These are phyloP conservation scores for Cercopithecus petaurista DNA, from an alignment of 2,797 vertebrate species.

Conservation along the genomic window DNA sequence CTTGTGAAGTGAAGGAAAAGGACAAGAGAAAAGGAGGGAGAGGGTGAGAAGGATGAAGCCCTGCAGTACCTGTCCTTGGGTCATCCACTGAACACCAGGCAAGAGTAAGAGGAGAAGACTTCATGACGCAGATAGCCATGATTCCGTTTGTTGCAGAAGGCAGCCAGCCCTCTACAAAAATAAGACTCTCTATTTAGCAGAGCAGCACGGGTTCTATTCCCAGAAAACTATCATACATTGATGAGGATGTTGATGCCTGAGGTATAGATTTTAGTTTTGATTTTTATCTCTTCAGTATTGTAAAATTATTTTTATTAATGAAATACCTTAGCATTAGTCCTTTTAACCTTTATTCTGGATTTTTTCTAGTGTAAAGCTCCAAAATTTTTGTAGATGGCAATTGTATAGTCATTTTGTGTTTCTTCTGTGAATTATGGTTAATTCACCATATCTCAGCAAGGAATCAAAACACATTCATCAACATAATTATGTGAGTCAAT, in stretches of 20 bases:
- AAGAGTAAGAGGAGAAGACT: neutral
- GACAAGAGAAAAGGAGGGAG: neutral
- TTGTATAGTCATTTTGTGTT: neutral
- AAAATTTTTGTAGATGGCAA: neutral
- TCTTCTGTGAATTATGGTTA: neutral
- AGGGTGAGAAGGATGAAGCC: rapidly evolving
- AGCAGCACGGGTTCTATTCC: neutral
- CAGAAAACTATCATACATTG: neutral
- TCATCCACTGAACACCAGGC: neutral
- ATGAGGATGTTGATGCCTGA: neutral
- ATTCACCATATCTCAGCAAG: neutral
- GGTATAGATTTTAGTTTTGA: neutral
- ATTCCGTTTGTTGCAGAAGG: neutral
- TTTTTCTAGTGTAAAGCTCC: neutral
- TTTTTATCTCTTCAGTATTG: neutral
- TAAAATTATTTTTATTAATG: neutral
- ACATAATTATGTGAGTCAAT: neutral
- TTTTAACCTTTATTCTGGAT: neutral
- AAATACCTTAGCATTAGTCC: neutral
- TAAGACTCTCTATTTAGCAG: neutral
- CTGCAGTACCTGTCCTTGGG: rapidly evolving
- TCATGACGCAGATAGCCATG: rapidly evolving
- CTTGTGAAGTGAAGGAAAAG: neutral
- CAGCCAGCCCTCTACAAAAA: rapidly evolving
- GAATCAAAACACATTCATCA: neutral